Evolutionary conservation across 2,797 vertebrate genomes (phyloP).

Genomic region (Yasuhikotakia modesta): DNA sequence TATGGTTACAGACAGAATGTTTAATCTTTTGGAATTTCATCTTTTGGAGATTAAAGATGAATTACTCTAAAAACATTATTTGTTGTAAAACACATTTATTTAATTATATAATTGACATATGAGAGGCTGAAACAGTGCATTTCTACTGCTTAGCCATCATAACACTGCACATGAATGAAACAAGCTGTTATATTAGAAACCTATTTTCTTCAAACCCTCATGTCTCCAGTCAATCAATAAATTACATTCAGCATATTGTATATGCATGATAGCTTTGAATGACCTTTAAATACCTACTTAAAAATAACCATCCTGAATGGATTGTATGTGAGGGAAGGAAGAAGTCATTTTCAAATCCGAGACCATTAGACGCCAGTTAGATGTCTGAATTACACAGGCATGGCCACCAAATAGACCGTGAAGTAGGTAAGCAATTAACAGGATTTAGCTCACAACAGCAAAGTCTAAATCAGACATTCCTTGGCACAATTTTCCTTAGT

Average conservation of each 20-base stretch:
- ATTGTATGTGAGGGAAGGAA: constrained; percentile 26
- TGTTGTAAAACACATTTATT: no score
- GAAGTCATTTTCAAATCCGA: constrained; percentile 44
- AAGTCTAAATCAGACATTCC: background rate
- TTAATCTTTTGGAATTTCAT: no score
- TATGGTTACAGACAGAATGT: background rate
- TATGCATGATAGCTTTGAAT: constrained; percentile 57
- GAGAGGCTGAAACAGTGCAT: constrained; percentile 62
- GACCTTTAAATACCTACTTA: constrained; percentile 55
- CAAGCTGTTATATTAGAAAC: constrained; percentile 48
- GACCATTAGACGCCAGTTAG: constrained; percentile 45
- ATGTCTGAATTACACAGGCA: constrained; percentile 18
- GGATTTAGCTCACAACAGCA: constrained; percentile 2
- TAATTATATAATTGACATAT: constrained; percentile 47
- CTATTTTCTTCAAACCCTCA: constrained; percentile 51
- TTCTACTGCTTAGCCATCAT: constrained; percentile 68
- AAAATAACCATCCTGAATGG: constrained; percentile 48
- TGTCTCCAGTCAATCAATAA: constrained; percentile 68
- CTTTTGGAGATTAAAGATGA: no score
- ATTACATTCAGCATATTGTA: constrained; percentile 54
- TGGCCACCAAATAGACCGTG: constrained; percentile 17
- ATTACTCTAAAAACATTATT: no score
- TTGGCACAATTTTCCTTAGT: constrained; percentile 6
- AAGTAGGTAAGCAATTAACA: background rate
- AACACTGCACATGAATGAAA: constrained; percentile 61